phyloP scores from a whole-genome alignment of 2,113 vertebrate genomes.

The Martes martes region DNA sequence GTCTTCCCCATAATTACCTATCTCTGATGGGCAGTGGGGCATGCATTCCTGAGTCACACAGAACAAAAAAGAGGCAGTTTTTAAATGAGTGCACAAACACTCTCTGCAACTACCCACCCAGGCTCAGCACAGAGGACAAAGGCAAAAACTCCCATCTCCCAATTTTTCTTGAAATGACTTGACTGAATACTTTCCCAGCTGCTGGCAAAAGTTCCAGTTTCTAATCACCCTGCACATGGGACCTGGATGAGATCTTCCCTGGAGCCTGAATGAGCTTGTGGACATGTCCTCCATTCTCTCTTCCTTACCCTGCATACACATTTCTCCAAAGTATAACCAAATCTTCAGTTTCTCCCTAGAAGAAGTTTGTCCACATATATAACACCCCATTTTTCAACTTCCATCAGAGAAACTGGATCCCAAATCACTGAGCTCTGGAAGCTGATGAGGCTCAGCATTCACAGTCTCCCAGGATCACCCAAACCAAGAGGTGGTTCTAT shows the following conservation, averaged over 20 bases:
- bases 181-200: neutral
- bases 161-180: neutral
- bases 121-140: neutral
- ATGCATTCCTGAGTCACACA: neutral
- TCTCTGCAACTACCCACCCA: neutral
- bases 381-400: neutral
- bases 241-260: neutral
- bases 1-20: too few relatives aligned
- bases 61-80: neutral
- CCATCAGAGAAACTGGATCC: neutral
- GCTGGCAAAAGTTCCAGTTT: neutral
- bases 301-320: rapidly evolving
- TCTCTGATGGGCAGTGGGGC: neutral
- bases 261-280: neutral
- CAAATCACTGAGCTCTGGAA: too few relatives aligned
- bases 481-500: neutral
- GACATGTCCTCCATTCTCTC: neutral
- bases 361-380: neutral
- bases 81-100: neutral
- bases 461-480: neutral
- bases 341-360: neutral
- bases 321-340: neutral
- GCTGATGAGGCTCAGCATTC: neutral
- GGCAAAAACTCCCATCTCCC: neutral
- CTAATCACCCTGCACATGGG: neutral